A percentile compares a stretch with the other conserved stretches of the same genome.
Evolutionary conservation across 2,113 vertebrate genomes (phyloP).

Genomic region (Entelurus aequoreus): DNA sequence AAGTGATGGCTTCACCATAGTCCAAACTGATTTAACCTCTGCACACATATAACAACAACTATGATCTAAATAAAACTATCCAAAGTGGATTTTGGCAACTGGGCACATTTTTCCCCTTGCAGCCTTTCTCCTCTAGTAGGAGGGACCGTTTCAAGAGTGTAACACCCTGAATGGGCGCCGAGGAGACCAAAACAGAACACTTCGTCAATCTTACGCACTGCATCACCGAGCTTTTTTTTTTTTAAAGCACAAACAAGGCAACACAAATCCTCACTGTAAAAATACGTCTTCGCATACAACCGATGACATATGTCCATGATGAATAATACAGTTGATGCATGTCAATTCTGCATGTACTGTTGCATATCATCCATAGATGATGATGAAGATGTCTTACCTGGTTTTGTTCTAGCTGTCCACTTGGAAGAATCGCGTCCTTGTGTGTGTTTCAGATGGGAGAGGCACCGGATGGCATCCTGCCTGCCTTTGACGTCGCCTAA

Average conservation of each 20-base stretch:
- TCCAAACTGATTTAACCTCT: neutral
- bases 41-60: neutral
- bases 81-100: constrained; percentile 7
- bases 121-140: constrained; percentile 1
- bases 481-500: neutral
- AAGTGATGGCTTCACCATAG: neutral
- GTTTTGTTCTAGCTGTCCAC: constrained; percentile 38
- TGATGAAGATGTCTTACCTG: constrained; percentile 48
- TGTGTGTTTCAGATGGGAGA: constrained; percentile 7
- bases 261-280: constrained; percentile 20
- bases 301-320: neutral
- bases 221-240: neutral
- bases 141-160: neutral
- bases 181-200: neutral
- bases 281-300: constrained; percentile 17
- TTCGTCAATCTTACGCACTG: neutral
- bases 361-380: constrained; percentile 6
- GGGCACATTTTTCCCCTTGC: neutral
- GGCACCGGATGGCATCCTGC: constrained; percentile 4
- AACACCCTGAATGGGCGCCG: neutral
- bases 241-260: neutral
- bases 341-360: neutral
- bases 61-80: constrained; percentile 1
- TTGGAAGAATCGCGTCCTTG: constrained; percentile 32
- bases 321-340: neutral